phyloP scores from a whole-genome alignment of 2,797 vertebrate species.

The Erpetoichthys calabaricus region DNA sequence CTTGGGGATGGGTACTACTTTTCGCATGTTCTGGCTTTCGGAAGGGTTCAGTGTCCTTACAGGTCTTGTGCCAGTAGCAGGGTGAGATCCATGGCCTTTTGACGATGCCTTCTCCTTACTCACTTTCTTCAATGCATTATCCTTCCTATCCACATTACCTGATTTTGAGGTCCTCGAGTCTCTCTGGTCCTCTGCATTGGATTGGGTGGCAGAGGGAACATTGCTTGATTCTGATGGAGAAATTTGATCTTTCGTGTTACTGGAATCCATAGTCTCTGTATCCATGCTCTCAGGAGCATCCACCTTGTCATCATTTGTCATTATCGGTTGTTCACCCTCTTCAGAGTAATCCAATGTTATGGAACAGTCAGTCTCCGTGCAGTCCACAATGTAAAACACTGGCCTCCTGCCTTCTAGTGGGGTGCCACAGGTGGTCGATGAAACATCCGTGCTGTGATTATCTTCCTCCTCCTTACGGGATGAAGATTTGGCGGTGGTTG shows the following conservation, averaged over 20 bases:
- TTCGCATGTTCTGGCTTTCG: constrained; percentile 75
- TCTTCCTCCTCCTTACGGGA: constrained; percentile 31
- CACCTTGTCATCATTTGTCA: constrained; percentile 28
- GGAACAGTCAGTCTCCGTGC: constrained; percentile 77
- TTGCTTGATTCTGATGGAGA: constrained; percentile 38
- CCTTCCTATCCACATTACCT: too few species aligned
- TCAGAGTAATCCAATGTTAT: constrained; percentile 75
- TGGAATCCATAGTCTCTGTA: constrained; percentile 21
- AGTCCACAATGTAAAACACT: constrained; percentile 44
- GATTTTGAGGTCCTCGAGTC: constrained; percentile 27
- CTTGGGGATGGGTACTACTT: constrained; percentile 78
- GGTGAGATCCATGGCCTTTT: constrained; percentile 19
- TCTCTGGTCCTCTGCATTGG: constrained; percentile 34
- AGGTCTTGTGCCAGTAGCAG: constrained; percentile 12
- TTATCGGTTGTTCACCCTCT: constrained; percentile 38
- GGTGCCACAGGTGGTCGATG: constrained; percentile 55
- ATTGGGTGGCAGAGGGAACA: constrained; percentile 23
- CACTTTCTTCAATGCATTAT: too few species aligned
- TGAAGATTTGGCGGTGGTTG: constrained; percentile 2
- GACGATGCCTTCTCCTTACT: constrained; percentile 27
- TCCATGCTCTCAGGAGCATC: constrained; percentile 14
- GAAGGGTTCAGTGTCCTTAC: constrained; percentile 59
- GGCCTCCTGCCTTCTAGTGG: constrained; percentile 48
- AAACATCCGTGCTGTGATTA: constrained; percentile 37
- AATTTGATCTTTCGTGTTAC: constrained; percentile 29